phyloP scores from a whole-genome alignment of 2,888 invertebrate species.

The Acrobasis repandana region DNA sequence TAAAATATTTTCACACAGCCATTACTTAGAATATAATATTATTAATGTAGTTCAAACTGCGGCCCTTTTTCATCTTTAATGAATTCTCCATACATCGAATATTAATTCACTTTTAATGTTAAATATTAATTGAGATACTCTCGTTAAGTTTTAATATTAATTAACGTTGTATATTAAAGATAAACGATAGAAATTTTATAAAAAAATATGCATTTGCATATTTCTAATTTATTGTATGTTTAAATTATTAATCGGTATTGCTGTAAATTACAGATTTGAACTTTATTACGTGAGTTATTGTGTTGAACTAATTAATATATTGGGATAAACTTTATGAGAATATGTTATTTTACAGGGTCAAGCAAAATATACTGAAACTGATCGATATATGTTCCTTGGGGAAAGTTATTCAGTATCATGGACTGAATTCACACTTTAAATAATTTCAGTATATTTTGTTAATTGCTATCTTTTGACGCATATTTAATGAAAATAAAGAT shows the following conservation, averaged over 20 bases:
- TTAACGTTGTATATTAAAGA: constrained; percentile 16
- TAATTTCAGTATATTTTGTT: too few relatives aligned
- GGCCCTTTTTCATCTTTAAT: constrained; percentile 31
- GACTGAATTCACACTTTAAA: too few relatives aligned
- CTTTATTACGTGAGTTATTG: not conserved
- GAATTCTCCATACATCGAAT: constrained; percentile 28
- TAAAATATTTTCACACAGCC: not conserved
- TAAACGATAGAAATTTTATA: constrained; percentile 19
- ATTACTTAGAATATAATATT: constrained; percentile 1
- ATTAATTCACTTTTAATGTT: constrained; percentile 25
- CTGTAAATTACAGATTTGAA: not conserved
- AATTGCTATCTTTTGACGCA: too few relatives aligned
- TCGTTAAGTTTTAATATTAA: constrained; percentile 12
- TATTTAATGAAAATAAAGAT: too few relatives aligned
- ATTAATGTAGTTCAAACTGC: not conserved
- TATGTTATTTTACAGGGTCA: too few relatives aligned
- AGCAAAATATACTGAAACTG: too few relatives aligned
- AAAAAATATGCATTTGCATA: constrained; percentile 22
- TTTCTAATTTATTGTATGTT: constrained; percentile 18
- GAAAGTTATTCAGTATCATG: too few relatives aligned
- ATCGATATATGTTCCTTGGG: too few relatives aligned
- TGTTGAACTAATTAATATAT: not conserved
- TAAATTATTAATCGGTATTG: constrained; percentile 10
- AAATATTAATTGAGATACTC: constrained; percentile 27
- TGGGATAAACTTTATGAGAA: not conserved